Percentiles rank a stretch among this genome's conserved stretches.
phyloP scores from a whole-genome alignment of 1,140 invertebrate genomes.

The Brachionus rotundiformis region DNA sequence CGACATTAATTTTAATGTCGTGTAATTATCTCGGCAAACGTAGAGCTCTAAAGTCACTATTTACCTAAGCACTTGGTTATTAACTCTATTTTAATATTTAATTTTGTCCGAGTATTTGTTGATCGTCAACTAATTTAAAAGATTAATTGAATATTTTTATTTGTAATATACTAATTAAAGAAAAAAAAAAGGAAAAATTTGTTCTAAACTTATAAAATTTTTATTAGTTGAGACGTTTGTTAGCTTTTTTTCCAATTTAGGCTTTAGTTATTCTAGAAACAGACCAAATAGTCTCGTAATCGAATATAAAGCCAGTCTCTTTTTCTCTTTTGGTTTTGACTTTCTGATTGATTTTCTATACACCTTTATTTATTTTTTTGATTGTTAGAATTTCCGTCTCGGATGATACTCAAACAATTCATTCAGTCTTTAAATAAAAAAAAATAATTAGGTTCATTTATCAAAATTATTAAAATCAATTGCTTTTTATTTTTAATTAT shows the following conservation, averaged over 20 bases:
- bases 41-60: neutral
- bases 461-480: too few species aligned
- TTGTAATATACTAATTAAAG: slow-evolving; percentile 10
- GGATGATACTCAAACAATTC: neutral
- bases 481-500: too few species aligned
- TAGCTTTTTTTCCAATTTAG: neutral
- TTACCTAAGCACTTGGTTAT: slow-evolving; percentile 18
- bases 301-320: neutral
- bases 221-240: slow-evolving; percentile 2
- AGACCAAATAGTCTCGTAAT: neutral
- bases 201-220: slow-evolving; percentile 2
- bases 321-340: neutral
- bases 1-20: slow-evolving; percentile 5
- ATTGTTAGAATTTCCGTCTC: neutral
- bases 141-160: slow-evolving; percentile 22
- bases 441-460: too few species aligned
- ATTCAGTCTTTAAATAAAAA: neutral
- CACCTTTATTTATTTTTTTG: neutral
- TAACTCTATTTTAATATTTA: slow-evolving; percentile 12
- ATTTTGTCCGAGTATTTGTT: slow-evolving; percentile 8
- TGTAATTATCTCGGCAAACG: neutral
- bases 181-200: neutral
- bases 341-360: slow-evolving; percentile 3
- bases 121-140: neutral
- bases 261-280: neutral